phyloP scores from a whole-genome alignment of 1,140 invertebrate species.

The Scaptomyza hsui region DNA sequence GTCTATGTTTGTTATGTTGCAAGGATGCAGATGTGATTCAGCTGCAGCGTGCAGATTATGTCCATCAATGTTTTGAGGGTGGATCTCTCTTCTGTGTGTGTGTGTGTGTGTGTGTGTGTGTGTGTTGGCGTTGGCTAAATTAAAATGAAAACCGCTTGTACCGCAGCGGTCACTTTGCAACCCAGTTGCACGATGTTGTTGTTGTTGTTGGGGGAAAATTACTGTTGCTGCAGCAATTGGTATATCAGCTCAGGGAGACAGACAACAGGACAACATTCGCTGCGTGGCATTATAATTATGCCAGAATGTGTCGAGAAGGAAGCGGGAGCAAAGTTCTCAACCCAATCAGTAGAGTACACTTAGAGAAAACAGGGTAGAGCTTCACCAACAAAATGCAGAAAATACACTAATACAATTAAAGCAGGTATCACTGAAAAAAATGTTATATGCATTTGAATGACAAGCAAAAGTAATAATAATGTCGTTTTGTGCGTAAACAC shows the following conservation, averaged over 20 bases:
- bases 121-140: slow-evolving; percentile 32
- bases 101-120: background rate
- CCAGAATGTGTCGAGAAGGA: slow-evolving; percentile 38
- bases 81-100: no score
- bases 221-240: slow-evolving; percentile 16
- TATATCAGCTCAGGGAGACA: background rate
- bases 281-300: slow-evolving; percentile 75
- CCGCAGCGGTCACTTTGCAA: slow-evolving; percentile 59
- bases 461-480: no score
- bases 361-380: no score
- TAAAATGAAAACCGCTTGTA: slow-evolving; percentile 59
- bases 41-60: slow-evolving; percentile 20
- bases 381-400: no score
- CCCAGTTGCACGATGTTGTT: slow-evolving; percentile 16
- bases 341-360: background rate
- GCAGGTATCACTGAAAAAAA: no score
- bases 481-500: no score
- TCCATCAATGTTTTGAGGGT: slow-evolving; percentile 3
- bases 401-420: no score
- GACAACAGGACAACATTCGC: slow-evolving; percentile 9
- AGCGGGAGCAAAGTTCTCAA: background rate
- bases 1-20: no score
- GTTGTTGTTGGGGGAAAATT: slow-evolving; percentile 8
- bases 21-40: no score
- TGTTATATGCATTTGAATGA: no score